Conservation (phyloP, 2,113 vertebrate species). For the Otocyon megalotis region DNA sequence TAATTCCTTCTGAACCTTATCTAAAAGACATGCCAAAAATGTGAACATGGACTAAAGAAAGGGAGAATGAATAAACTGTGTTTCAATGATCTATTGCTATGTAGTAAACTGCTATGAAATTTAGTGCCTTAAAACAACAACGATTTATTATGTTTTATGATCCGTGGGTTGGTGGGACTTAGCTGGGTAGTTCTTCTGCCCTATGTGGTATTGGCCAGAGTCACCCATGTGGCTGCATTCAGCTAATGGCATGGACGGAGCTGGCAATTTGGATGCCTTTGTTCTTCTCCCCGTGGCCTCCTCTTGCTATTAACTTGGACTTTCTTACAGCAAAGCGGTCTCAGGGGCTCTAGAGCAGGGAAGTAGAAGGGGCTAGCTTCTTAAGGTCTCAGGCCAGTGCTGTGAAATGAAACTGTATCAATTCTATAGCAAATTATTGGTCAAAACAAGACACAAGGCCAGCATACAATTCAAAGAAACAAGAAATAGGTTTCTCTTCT, state of each 20-base stretch:
- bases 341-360: neutral
- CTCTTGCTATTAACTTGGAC: neutral
- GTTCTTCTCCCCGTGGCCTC: neutral
- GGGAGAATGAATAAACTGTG: slow-evolving; percentile 10
- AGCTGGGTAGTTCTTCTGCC: neutral
- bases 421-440: neutral
- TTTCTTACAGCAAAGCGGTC: neutral
- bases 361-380: neutral
- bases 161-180: neutral
- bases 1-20: slow-evolving; percentile 48
- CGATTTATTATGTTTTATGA: slow-evolving; percentile 8
- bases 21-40: slow-evolving; percentile 1
- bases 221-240: neutral
- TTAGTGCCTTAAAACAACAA: neutral
- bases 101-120: slow-evolving; percentile 34
- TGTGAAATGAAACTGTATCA: slow-evolving; percentile 24
- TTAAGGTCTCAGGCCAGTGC: neutral
- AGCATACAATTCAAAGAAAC: neutral
- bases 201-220: neutral
- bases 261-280: neutral
- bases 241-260: neutral
- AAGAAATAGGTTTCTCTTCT: slow-evolving; percentile 39
- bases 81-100: slow-evolving; percentile 40
- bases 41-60: slow-evolving; percentile 22
- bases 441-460: neutral